phyloP scores from a whole-genome alignment of 2,797 vertebrate species.

The Sternarchorhynchus goeldii region DNA sequence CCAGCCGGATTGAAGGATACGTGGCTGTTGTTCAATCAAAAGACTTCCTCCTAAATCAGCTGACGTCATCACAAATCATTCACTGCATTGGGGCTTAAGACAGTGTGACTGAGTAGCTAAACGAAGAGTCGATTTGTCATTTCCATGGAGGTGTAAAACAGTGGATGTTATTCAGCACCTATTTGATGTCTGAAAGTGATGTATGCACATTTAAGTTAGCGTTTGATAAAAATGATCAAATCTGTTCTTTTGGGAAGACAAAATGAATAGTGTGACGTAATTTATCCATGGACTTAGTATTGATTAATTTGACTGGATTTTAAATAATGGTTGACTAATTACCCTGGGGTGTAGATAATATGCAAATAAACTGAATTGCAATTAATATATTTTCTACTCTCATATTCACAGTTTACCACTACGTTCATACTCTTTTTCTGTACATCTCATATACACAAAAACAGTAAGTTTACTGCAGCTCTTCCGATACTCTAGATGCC shows the following conservation, averaged over 20 bases:
- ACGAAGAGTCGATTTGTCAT: not conserved
- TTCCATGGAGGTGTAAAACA: slow-evolving; percentile 3
- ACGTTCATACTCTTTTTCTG: too few species aligned
- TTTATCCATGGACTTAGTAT: too few species aligned
- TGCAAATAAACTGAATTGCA: slow-evolving; percentile 1
- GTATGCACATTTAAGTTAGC: not conserved
- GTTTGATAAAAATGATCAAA: not conserved
- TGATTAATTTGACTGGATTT: not conserved
- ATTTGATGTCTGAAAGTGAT: not conserved
- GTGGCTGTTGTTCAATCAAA: not conserved
- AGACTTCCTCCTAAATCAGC: not conserved
- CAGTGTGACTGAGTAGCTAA: not conserved
- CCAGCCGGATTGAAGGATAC: not conserved
- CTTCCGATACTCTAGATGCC: too few species aligned
- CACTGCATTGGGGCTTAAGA: not conserved
- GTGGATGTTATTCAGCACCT: too few species aligned
- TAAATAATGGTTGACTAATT: not conserved
- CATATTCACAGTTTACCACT: too few species aligned
- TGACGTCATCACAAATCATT: not conserved
- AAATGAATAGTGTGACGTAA: not conserved
- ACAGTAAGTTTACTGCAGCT: too few species aligned
- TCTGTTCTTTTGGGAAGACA: not conserved
- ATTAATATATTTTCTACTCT: not conserved
- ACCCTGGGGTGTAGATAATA: not conserved
- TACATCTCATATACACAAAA: too few species aligned